Percentiles rank a stretch among this genome's conserved stretches.
Evolutionary conservation across 2,113 vertebrate species (phyloP).

Genomic region (Ornithorhynchus anatinus): DNA sequence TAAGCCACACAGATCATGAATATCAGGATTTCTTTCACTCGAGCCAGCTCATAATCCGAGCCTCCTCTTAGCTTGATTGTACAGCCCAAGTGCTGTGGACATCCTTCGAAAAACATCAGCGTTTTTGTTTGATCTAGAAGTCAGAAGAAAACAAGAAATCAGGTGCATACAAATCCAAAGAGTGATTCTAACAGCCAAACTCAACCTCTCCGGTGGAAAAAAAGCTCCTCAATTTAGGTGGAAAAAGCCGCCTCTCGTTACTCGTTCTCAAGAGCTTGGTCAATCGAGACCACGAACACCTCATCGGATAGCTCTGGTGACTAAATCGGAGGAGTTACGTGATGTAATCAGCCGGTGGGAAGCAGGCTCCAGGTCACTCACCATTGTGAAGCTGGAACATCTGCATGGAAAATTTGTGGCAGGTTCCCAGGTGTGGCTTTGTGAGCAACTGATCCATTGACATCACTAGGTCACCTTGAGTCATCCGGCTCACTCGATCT

Average conservation of each 20-base stretch:
- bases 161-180: neutral
- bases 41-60: conserved; percentile 90
- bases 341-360: too few species aligned
- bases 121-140: conserved; percentile 87
- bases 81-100: conserved; percentile 90
- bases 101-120: conserved; percentile 98
- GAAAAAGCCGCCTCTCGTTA: neutral
- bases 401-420: conserved; percentile 97
- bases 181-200: neutral
- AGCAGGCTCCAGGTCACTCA: conserved; percentile 68
- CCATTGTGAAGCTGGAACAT: conserved; percentile 88
- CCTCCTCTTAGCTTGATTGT: conserved; percentile 94
- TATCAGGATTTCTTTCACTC: conserved; percentile 95
- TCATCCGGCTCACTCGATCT: conserved; percentile 93
- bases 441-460: conserved; percentile 98
- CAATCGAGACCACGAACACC: too few species aligned
- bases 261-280: neutral
- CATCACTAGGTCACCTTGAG: conserved; percentile 96
- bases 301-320: too few species aligned
- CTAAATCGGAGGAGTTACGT: too few species aligned
- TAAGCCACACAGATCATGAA: conserved; percentile 97
- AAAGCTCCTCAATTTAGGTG: neutral
- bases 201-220: neutral
- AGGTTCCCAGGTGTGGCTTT: conserved; percentile 94
- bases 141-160: conserved; percentile 20